phyloP scores from a whole-genome alignment of 1,140 invertebrate species.

The Penaeus vannamei region DNA sequence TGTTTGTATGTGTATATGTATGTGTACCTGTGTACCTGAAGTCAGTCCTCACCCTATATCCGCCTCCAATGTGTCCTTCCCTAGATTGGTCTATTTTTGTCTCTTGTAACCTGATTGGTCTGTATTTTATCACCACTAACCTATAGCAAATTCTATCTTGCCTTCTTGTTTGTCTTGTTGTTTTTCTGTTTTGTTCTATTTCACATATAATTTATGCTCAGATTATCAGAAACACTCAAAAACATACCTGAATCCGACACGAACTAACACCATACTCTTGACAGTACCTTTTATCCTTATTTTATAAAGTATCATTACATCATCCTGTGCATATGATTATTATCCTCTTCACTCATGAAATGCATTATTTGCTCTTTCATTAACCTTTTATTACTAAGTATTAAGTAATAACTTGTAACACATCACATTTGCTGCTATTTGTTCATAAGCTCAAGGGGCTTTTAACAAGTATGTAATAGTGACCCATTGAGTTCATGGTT shows the following conservation, averaged over 20 bases:
- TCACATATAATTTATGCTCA: constrained; percentile 7
- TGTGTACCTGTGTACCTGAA: constrained; percentile 45
- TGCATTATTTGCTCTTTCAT: constrained; percentile 50
- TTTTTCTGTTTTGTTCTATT: constrained; percentile 41
- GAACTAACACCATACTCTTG: background rate
- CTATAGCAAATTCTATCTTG: constrained; percentile 42
- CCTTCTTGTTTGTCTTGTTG: constrained; percentile 61
- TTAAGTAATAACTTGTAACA: constrained; percentile 54
- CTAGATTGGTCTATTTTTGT: constrained; percentile 52
- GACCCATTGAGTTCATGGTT: constrained; percentile 40
- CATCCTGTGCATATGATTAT: constrained; percentile 45
- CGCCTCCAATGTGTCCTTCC: background rate
- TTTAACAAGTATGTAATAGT: constrained; percentile 42
- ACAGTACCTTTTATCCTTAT: constrained; percentile 11
- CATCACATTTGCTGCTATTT: constrained; percentile 52
- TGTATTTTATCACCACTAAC: constrained; percentile 28
- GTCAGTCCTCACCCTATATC: constrained; percentile 37
- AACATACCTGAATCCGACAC: too few relatives aligned
- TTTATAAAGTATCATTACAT: background rate
- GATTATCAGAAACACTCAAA: too few relatives aligned
- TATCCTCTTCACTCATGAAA: constrained; percentile 55
- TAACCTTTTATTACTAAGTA: constrained; percentile 48
- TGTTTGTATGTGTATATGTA: background rate
- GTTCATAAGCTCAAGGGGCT: constrained; percentile 38
- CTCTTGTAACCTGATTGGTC: constrained; percentile 12